These are phyloP conservation scores for Chelmon rostratus DNA, from an alignment of 2,797 vertebrate species.

Conservation along the genomic window DNA sequence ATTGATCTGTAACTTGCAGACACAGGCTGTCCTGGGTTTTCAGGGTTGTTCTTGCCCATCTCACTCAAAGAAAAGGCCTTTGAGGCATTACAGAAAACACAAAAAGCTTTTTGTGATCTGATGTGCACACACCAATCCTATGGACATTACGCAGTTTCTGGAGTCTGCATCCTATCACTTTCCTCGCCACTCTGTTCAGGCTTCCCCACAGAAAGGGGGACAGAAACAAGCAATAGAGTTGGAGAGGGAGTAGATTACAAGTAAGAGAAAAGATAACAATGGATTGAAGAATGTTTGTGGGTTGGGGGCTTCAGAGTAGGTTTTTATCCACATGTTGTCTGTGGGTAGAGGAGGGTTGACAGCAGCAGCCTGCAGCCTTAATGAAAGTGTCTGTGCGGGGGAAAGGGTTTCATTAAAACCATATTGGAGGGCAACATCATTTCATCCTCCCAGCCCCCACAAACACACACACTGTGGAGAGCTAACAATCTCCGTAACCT, in stretches of 20 bases:
- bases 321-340: conserved; percentile 28
- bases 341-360: conserved; percentile 42
- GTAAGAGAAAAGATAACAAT: conserved; percentile 24
- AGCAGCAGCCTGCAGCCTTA: conserved; percentile 63
- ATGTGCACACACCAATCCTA: too few species aligned
- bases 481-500: conserved; percentile 55
- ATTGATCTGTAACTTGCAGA: too few species aligned
- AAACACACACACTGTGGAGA: conserved; percentile 30
- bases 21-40: too few species aligned
- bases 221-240: not conserved
- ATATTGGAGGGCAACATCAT: conserved; percentile 61
- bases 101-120: too few species aligned
- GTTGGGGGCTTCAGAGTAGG: conserved; percentile 14
- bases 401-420: conserved; percentile 72
- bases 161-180: too few species aligned
- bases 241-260: not conserved
- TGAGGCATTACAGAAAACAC: too few species aligned
- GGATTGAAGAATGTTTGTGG: conserved; percentile 24
- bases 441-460: conserved; percentile 54
- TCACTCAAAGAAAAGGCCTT: too few species aligned
- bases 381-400: conserved; percentile 67
- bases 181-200: too few species aligned
- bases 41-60: too few species aligned
- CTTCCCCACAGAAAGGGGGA: not conserved
- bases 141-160: too few species aligned